Base-by-base conservation (phyloP, 2,888 invertebrate species). In the Glyphotaelius pellucidus region DNA sequence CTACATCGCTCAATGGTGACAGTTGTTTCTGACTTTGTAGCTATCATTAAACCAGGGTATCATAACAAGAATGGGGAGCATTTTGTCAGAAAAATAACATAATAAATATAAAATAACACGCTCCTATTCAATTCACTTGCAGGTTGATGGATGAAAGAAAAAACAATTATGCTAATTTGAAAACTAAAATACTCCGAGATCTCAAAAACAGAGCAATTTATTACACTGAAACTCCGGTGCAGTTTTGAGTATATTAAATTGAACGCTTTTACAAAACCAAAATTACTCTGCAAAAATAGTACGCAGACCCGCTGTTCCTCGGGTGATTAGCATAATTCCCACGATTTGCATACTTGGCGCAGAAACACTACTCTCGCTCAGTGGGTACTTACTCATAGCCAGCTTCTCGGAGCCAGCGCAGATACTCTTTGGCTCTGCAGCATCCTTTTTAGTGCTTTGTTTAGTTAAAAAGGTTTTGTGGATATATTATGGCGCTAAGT, bases 321-420 rank as follows among this genome's bases (percentile, higher is more conserved):
- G 32, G n/a, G n/a, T 85, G 42, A 47, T 86, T 86, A 86, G n/a
- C 47, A 47, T 86, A 86, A 86, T 86, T 86, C 86, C 86, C 42
- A 86, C 42, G 7, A 86, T 86, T 86, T 86, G 86, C 86, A 86
- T 86, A 86, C 47, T 86, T 86, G 38, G 86, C 86, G 30, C n/a
- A 11, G 47, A 83, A 83, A 35, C 67, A 83, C 83, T 35, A 83
- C 83, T 67, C 67, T n/a, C 25, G 11, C 19, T 67, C 67, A 25
- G 67, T 83, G 35, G 35, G 25, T 35, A 35, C 83, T 38, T 83
- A 83, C 83, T 83, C 31, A 67, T 67, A 67, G 67, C 9, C 67
- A 67, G 25, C 19, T 67, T 67, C 52, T 25, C 67, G 25, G 67
- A 35, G 5, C 35, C 83, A 9, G 83, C 35, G 67, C 25, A 67